A percentile compares a stretch with the other conserved stretches of the same genome.
Evolutionary conservation across 2,888 invertebrate species (phyloP).

Genomic region (Drosophila fungiperda): DNA sequence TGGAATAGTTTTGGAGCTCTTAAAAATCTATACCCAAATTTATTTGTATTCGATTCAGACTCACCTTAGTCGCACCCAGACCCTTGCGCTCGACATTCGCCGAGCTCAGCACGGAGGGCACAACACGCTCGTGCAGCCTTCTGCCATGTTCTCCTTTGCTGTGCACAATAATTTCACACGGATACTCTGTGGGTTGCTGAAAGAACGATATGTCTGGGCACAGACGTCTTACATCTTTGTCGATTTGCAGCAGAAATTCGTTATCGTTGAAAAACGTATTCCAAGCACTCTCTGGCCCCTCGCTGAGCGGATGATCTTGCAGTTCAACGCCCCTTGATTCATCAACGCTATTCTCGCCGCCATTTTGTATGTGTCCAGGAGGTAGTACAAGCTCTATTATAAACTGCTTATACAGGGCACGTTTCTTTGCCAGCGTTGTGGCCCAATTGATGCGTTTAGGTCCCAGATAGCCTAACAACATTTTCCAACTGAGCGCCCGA

Average conservation of each 20-base stretch:
- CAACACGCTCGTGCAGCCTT: slow-evolving; percentile 94
- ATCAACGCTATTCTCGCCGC: slow-evolving; percentile 81
- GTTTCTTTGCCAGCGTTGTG: slow-evolving; percentile 89
- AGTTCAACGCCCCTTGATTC: slow-evolving; percentile 70
- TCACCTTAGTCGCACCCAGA: slow-evolving; percentile 94
- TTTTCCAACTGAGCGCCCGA: slow-evolving; percentile 94
- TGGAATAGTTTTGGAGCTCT: slow-evolving; percentile 35
- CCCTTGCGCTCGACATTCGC: slow-evolving; percentile 95
- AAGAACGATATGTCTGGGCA: slow-evolving; percentile 99
- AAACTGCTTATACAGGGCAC: slow-evolving; percentile 92
- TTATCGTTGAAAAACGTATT: slow-evolving; percentile 98
- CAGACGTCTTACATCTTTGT: slow-evolving; percentile 97
- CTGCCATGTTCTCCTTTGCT: slow-evolving; percentile 90
- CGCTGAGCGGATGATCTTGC: slow-evolving; percentile 95
- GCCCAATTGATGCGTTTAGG: slow-evolving; percentile 89
- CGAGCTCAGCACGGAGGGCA: slow-evolving; percentile 93
- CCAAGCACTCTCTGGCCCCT: slow-evolving; percentile 98
- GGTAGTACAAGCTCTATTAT: slow-evolving; percentile 95
- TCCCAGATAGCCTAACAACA: slow-evolving; percentile 94
- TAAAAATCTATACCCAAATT: slow-evolving; percentile 12
- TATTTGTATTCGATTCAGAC: slow-evolving; percentile 8
- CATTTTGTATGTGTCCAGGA: slow-evolving; percentile 88
- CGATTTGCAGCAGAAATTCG: slow-evolving; percentile 98
- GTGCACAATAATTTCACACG: slow-evolving; percentile 92
- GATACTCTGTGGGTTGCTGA: slow-evolving; percentile 96